phyloP scores from a whole-genome alignment of 2,888 invertebrate genomes.

The Melanophora roralis region DNA sequence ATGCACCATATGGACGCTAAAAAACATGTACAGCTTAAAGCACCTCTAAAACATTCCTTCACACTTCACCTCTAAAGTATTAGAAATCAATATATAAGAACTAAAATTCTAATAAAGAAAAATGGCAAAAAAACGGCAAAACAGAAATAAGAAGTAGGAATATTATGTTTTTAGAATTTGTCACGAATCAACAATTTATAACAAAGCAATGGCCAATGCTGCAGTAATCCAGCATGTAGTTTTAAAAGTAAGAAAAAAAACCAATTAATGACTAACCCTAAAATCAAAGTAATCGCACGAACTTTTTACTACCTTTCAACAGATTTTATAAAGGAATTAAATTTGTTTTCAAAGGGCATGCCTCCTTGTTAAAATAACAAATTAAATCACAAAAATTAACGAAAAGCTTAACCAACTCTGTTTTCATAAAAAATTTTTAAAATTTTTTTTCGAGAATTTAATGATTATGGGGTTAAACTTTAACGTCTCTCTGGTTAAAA shows the following conservation, averaged over 20 bases:
- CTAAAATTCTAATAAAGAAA: not conserved
- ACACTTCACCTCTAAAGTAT: slow-evolving; percentile 5
- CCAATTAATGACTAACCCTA: slow-evolving; percentile 25
- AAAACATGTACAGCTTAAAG: not conserved
- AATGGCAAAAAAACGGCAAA: not conserved
- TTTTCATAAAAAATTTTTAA: too few relatives aligned
- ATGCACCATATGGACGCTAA: not conserved
- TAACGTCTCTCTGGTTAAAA: slow-evolving; percentile 6
- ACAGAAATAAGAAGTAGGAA: slow-evolving; percentile 18
- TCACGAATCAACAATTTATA: slow-evolving; percentile 62
- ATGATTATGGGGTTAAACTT: not conserved
- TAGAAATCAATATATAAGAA: slow-evolving; percentile 35
- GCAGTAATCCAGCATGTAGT: not conserved
- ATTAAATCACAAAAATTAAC: not conserved
- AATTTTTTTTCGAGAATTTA: too few relatives aligned
- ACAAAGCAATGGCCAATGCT: slow-evolving; percentile 31
- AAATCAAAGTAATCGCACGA: slow-evolving; percentile 33
- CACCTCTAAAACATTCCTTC: not conserved
- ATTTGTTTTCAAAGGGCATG: too few relatives aligned
- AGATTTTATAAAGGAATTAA: too few relatives aligned
- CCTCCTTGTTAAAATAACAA: too few relatives aligned
- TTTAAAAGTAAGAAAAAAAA: not conserved
- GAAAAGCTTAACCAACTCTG: too few relatives aligned
- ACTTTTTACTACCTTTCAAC: too few relatives aligned
- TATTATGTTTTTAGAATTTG: slow-evolving; percentile 56